Evolutionary conservation across 1,140 invertebrate genomes (phyloP).

Genomic region (Drosophila tani): DNA sequence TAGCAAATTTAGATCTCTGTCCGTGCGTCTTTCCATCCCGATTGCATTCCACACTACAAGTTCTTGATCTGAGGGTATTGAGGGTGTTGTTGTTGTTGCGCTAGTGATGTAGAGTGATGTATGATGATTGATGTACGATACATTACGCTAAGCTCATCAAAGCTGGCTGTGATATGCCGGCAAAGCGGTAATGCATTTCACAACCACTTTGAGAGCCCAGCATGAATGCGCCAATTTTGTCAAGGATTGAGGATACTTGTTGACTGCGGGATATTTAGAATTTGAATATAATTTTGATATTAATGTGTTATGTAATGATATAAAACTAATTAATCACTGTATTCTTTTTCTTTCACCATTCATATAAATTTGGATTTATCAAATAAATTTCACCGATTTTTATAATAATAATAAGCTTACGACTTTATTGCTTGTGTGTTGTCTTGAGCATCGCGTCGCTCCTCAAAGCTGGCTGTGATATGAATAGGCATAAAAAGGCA

Average conservation of each 20-base stretch:
- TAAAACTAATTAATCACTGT: slow-evolving; percentile 29
- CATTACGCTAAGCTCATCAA: slow-evolving; percentile 91
- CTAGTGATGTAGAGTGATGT: slow-evolving; percentile 18
- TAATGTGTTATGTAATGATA: slow-evolving; percentile 44
- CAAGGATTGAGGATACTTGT: slow-evolving; percentile 24
- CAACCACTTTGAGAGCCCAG: slow-evolving; percentile 89
- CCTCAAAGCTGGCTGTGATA: slow-evolving; percentile 96
- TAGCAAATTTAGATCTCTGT: slow-evolving; percentile 22
- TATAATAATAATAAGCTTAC: slow-evolving; percentile 1
- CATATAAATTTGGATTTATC: background rate
- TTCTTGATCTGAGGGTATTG: background rate
- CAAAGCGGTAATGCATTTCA: slow-evolving; percentile 88
- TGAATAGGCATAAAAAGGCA: slow-evolving; percentile 87
- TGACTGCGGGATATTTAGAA: slow-evolving; percentile 29
- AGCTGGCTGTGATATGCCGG: slow-evolving; percentile 95
- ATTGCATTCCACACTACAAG: slow-evolving; percentile 16
- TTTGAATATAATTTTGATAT: slow-evolving; percentile 53
- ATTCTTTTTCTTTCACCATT: background rate
- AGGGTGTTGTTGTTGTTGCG: slow-evolving; percentile 7
- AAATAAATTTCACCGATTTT: background rate
- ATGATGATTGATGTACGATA: slow-evolving; percentile 70
- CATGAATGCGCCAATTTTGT: slow-evolving; percentile 68
- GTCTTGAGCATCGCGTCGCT: slow-evolving; percentile 87
- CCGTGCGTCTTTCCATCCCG: background rate
- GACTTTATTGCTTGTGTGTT: slow-evolving; percentile 26